Evolutionary conservation across 2,113 vertebrate species (phyloP).

Genomic region (Arizona elegans): DNA sequence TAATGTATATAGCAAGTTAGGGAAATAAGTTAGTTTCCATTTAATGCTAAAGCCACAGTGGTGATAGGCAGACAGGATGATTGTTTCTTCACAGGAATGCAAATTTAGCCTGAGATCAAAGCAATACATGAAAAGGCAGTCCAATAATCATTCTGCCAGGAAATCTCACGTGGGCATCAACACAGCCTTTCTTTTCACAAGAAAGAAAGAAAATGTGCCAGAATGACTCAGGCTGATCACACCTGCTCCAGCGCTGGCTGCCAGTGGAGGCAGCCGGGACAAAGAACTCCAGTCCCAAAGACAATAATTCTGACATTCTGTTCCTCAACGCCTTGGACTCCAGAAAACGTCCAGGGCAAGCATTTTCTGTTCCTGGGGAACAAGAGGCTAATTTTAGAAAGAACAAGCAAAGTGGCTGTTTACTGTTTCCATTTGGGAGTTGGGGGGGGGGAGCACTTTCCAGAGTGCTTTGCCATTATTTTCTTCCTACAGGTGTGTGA

Average conservation of each 20-base stretch:
- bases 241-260: background rate
- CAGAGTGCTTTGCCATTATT: background rate
- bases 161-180: background rate
- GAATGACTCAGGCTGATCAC: background rate
- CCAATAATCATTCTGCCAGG: background rate
- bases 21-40: background rate
- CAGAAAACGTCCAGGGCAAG: background rate
- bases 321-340: background rate
- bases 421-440: background rate
- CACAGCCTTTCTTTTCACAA: constrained; percentile 3
- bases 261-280: background rate
- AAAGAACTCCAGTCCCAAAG: background rate
- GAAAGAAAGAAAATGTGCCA: background rate
- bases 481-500: background rate
- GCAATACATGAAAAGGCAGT: constrained; percentile 39
- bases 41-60: background rate
- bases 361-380: background rate
- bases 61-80: constrained; percentile 44
- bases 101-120: constrained; percentile 22
- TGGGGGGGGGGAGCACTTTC: background rate
- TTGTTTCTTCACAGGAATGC: constrained; percentile 46
- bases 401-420: background rate
- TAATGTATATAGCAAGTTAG: background rate
- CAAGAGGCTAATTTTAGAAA: background rate
- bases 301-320: background rate